Percentiles rank a stretch among this genome's conserved stretches.
Evolutionary conservation across 2,113 vertebrate genomes (phyloP).

Genomic region (Accipiter cooperii): DNA sequence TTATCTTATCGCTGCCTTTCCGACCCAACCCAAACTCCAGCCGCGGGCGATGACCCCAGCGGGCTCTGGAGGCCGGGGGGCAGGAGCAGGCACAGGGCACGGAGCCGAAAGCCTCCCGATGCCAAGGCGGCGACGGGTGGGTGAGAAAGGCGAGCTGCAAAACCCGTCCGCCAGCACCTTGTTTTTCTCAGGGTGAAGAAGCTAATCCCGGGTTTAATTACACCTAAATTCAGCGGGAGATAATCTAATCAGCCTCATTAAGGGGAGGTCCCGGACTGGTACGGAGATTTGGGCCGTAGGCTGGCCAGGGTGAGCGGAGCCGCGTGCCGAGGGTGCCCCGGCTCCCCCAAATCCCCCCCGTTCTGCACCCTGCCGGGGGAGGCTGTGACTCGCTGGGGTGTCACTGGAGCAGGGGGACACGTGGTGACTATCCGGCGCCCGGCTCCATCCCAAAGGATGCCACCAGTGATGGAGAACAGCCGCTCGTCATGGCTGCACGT

Average conservation of each 20-base stretch:
- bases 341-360: too few species aligned
- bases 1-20: neutral
- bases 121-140: neutral
- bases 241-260: conserved; percentile 45
- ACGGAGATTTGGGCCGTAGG: neutral
- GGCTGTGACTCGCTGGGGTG: neutral
- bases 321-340: fast-evolving
- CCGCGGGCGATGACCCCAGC: neutral
- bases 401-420: neutral
- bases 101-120: neutral
- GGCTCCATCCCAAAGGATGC: neutral
- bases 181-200: neutral
- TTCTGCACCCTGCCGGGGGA: neutral
- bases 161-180: neutral
- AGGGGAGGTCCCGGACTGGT: neutral
- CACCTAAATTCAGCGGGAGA: conserved; percentile 17
- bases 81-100: neutral
- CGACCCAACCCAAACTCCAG: neutral
- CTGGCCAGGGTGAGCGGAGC: neutral
- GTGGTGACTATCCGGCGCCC: fast-evolving
- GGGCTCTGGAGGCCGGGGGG: neutral
- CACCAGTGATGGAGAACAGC: neutral
- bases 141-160: neutral
- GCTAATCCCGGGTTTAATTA: conserved; percentile 54
- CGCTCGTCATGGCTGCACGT: fast-evolving